Evolutionary conservation across 1,140 invertebrate genomes (phyloP), one percentile per base, ranked within the genome.

Genomic region (Diachasmimorpha longicaudata): DNA sequence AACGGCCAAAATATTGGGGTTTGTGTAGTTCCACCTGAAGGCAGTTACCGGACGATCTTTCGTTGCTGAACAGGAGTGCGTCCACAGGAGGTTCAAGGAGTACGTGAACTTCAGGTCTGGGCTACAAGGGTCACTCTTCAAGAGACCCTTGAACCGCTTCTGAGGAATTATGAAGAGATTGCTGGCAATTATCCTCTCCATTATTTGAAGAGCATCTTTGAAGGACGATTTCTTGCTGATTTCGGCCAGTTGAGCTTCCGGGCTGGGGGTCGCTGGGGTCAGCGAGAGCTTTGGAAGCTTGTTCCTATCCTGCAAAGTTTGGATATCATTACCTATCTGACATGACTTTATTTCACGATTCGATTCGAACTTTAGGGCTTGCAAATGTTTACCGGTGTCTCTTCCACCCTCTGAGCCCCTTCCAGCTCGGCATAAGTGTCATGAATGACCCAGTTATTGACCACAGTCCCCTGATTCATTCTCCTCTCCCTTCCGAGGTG

Each of bases 381-480:
- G 31, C 2, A 6, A 31, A 31, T 31, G n/a, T n/a, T 77, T 44
- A 63, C 72, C 44, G 70, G 72, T 42, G 25, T 71, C 58, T 58
- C n/a, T 75, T 13, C 21, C 16, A 36, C 25, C 55, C 68, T 19
- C 23, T 44, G 5, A 74, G 31, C 36, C 21, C 79, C 63, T 66
- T 37, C 14, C 78, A 55, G 11, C 25, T 68, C 66, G 4, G 8
- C 36, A 39, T 81, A 94, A 0, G 91, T 93, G 78, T 95, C 94
- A 77, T 91, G 91, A 91, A 95, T 93, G 68, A 94, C 92, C 91
- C 93, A 95, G 78, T 93, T 90, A 6, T 93, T 94, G 0, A 93
- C 93, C 80, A 93, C 93, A 0, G 90, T 89, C 6, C 87, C 87
- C 10, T 88, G 89, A 81, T 93, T 91, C 66, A 85, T 88, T 13